These are phyloP conservation scores for Nomada hirtipes DNA, from an alignment of 2,888 invertebrate genomes.

Conservation along the genomic window DNA sequence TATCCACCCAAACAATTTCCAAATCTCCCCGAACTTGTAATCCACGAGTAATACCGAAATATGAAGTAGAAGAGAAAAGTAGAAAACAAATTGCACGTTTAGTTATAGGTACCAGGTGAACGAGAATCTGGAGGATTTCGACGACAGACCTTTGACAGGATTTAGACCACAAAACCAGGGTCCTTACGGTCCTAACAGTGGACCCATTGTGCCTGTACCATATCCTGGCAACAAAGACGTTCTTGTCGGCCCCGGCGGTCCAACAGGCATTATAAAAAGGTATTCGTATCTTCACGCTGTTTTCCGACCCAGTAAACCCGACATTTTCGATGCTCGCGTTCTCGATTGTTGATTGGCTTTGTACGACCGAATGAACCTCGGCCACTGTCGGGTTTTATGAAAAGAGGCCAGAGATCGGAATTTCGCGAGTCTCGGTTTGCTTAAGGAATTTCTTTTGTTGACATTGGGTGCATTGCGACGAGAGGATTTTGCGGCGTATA, in stretches of 20 bases:
- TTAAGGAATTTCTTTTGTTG: background rate
- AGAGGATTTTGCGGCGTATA: background rate
- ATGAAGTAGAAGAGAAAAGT: background rate
- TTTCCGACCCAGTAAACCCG: slow-evolving; percentile 46
- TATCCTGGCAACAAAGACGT: slow-evolving; percentile 72
- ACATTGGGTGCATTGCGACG: background rate
- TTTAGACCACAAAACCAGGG: slow-evolving; percentile 70
- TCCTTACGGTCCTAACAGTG: slow-evolving; percentile 77
- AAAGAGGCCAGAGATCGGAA: background rate
- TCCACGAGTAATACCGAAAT: background rate
- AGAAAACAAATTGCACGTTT: background rate
- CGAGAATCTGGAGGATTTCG: slow-evolving; percentile 63
- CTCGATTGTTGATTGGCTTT: slow-evolving; percentile 15
- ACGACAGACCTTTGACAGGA: slow-evolving; percentile 48
- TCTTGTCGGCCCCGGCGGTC: slow-evolving; percentile 85
- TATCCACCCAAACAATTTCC: no score
- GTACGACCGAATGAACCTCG: slow-evolving; percentile 1
- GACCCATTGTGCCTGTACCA: slow-evolving; percentile 70
- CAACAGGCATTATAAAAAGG: slow-evolving; percentile 85
- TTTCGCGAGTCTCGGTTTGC: background rate
- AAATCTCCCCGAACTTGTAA: no score
- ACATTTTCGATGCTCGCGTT: slow-evolving; percentile 11
- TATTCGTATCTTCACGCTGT: slow-evolving; percentile 60
- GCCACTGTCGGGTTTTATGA: slow-evolving; percentile 1
- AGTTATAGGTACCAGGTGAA: slow-evolving; percentile 67